Evolutionary conservation across 2,113 vertebrate genomes (phyloP).

Genomic region (Nycticebus coucang): DNA sequence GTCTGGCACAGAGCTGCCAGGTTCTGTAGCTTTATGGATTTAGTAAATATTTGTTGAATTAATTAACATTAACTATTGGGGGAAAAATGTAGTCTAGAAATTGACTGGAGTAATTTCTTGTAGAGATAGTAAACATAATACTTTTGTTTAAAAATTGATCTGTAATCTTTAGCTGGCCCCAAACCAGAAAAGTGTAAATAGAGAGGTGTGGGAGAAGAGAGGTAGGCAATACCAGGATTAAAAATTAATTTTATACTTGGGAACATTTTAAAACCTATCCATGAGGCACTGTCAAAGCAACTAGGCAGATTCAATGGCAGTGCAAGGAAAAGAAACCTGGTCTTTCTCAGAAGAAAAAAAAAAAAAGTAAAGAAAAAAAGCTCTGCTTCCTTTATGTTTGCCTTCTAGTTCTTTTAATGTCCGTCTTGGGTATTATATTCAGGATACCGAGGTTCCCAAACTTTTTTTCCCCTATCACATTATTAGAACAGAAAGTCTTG

Average conservation of each 20-base stretch:
- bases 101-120: not conserved
- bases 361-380: not conserved
- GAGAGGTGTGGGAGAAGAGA: not conserved
- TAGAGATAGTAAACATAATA: not conserved
- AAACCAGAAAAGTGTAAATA: constrained; percentile 24
- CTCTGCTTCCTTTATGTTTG: not conserved
- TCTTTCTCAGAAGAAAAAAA: not conserved
- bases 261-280: not conserved
- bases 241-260: constrained; percentile 26
- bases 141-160: constrained; percentile 31
- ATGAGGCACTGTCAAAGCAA: not conserved
- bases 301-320: not conserved
- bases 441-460: not conserved
- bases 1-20: not conserved
- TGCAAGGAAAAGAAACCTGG: not conserved
- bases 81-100: not conserved
- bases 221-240: not conserved
- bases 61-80: constrained; percentile 18
- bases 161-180: not conserved
- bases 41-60: constrained; percentile 47
- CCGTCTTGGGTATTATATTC: not conserved
- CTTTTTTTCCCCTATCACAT: not conserved
- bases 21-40: not conserved
- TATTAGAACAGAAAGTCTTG: constrained; percentile 21
- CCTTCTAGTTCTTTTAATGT: not conserved